Base-by-base conservation (phyloP, 2,888 invertebrate genomes). In the Autographa gamma region DNA sequence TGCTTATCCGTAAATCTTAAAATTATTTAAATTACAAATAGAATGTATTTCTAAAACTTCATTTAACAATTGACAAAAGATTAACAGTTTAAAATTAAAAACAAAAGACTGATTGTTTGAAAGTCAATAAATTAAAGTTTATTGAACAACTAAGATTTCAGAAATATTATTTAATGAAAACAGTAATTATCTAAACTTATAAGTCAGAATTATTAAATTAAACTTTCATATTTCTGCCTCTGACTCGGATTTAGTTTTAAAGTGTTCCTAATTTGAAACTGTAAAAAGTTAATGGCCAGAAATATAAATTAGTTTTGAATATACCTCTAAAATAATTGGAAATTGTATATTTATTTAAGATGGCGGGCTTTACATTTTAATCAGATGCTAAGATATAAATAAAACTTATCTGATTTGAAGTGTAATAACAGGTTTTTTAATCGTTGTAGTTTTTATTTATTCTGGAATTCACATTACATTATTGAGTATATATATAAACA, bases 61-160 rank as follows among this genome's bases (percentile, higher is more conserved):
- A 56, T 9, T 56, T 54, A 76, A 63, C 41, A 74, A 54, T 78
- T 63, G 48, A 54, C 54, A 68, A 52, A 18, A 32, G 54, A 78
- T 63, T 38, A 60, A n/a, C 25, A n/a, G n/a, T 4, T 48, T 48
- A 2, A 48, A 7, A 56, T n/a, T 48, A 31, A 19, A 11, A 16
- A 78, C 74, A 48, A 66, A 68, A 65, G 19, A 54, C 32, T 38
- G 59, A 56, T 59, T n/a, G 63, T 34, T 60, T 54, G 43, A 69
- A 78, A 69, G 60, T 69, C 56, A 5, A 5, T 18, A 3, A 7
- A 59, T 32, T 68, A 5, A 63, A 77, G 31, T 63, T 76, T 63
- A 63, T 32, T 56, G 18, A 64, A 61, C 32, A 8, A 71, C 43
- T 41, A 59, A 60, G 14, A 52, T n/a, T 60, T 54, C 19, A 54